Evolutionary conservation across 2,113 vertebrate species (phyloP), one percentile per base, ranked within the genome.

Genomic region (Phyllopteryx taeniolatus): DNA sequence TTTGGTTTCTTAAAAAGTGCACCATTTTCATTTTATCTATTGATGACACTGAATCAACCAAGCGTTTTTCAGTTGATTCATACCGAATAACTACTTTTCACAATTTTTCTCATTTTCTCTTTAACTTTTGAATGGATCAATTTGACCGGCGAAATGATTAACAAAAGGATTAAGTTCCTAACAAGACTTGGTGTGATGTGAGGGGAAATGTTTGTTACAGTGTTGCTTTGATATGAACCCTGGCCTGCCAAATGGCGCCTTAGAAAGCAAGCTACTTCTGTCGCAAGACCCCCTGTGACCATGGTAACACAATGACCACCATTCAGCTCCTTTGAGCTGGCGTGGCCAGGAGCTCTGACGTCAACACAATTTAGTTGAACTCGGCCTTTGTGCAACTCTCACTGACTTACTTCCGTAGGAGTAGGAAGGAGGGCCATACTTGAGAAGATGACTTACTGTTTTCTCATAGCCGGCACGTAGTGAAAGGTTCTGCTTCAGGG

Each of bases 281-380:
- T 59, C 12, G 79, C 68, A 14, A 81, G 85, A 22, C 88, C 86
- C 86, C 86, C 86, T 86, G 88, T 90, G 91, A 90, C 87, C 77
- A 68, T 59, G 67, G 80, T 70, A 83, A 91, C 90, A 93, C 91
- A 93, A 92, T 92, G 87, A 88, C 73, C 74, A 88, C 88, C 85
- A 92, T 92, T 93, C 86, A 92, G 87, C 79, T 75, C 83, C 80
- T 82, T 83, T 72, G 79, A 78, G 85, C 83, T 8, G 20, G 77
- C 35, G 74, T 81, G 90, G 84, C 80, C 86, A 89, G 88, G 87
- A 89, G 87, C 83, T 86, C 76, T 85, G 85, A 84, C 85, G 90
- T 91, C 89, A 85, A 88, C 85, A 80, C 85, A 79, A 79, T 91
- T 92, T 84, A 87, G 85, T 80, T 86, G 70, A 87, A 86, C 80